Conservation (phyloP, 2,888 invertebrate species). For the Enchytraeus crypticus region DNA sequence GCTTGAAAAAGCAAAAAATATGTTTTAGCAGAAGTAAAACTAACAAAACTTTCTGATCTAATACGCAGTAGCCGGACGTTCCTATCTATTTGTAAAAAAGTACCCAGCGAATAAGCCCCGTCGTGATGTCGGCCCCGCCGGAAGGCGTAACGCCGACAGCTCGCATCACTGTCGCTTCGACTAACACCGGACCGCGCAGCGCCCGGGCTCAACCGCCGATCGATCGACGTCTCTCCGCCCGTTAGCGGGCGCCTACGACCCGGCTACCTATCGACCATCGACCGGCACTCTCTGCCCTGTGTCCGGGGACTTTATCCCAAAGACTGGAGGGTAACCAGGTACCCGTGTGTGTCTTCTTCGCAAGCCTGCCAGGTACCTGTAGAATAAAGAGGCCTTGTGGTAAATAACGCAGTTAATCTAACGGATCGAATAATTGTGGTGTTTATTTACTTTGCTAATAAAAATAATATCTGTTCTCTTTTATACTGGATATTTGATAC, state of each 20-base stretch:
- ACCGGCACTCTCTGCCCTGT: constrained; percentile 4
- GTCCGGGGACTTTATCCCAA: constrained; percentile 11
- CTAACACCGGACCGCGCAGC: background rate
- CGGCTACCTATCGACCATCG: background rate
- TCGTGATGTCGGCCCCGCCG: background rate
- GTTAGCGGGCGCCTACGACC: background rate
- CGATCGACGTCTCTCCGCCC: background rate
- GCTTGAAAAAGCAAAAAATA: too few relatives aligned
- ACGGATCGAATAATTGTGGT: too few relatives aligned
- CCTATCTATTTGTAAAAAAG: background rate
- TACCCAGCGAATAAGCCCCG: constrained; percentile 8
- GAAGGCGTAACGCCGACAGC: background rate
- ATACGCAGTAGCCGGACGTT: too few relatives aligned
- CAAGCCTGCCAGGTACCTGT: background rate
- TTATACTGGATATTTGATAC: too few relatives aligned
- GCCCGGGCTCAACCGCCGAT: background rate
- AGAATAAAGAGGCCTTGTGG: too few relatives aligned
- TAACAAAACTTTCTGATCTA: too few relatives aligned
- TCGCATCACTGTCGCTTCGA: constrained; percentile 6
- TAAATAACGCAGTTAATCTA: too few relatives aligned
- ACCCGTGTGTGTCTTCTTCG: background rate
- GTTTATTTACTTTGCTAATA: too few relatives aligned
- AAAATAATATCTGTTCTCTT: too few relatives aligned
- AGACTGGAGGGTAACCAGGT: background rate
- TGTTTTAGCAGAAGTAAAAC: too few relatives aligned